Percentiles rank a stretch among this genome's conserved stretches.
These are phyloP conservation scores for Paramormyrops hopkinsi DNA, from an alignment of 2,797 vertebrate species.

Conservation along the genomic window DNA sequence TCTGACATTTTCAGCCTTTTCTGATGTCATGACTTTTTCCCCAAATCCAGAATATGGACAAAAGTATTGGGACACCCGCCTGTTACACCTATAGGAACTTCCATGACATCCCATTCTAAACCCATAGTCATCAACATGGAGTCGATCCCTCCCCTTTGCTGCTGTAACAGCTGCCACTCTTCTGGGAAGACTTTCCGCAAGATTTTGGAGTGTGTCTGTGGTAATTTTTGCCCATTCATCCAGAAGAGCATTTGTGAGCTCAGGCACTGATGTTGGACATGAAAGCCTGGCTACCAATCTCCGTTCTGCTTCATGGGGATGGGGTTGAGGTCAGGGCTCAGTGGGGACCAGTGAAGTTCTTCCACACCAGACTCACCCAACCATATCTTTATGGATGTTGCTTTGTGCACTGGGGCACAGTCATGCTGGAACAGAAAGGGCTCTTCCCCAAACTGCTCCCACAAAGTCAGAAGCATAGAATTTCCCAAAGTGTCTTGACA, in stretches of 20 bases:
- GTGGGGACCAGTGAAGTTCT: not conserved
- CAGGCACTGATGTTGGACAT: not conserved
- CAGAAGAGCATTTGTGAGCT: not conserved
- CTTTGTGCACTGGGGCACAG: not conserved
- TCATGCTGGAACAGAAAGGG: not conserved
- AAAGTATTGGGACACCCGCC: not conserved
- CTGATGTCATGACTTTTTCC: not conserved
- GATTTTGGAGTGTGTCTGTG: not conserved
- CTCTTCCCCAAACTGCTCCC: not conserved
- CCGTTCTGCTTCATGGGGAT: not conserved
- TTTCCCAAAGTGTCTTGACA: not conserved
- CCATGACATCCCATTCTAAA: not conserved
- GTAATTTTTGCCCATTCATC: not conserved
- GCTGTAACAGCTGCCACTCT: not conserved
- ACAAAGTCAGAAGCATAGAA: not conserved
- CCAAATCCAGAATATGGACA: not conserved
- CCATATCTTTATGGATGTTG: not conserved
- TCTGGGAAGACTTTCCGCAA: not conserved
- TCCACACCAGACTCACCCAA: not conserved
- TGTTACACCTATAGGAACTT: not conserved
- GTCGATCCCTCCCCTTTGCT: not conserved
- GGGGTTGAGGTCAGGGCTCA: not conserved
- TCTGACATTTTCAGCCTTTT: not conserved
- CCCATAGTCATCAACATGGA: not conserved
- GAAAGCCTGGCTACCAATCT: not conserved